Base-by-base conservation (phyloP, 2,888 invertebrate species). In the Leuctra nigra region DNA sequence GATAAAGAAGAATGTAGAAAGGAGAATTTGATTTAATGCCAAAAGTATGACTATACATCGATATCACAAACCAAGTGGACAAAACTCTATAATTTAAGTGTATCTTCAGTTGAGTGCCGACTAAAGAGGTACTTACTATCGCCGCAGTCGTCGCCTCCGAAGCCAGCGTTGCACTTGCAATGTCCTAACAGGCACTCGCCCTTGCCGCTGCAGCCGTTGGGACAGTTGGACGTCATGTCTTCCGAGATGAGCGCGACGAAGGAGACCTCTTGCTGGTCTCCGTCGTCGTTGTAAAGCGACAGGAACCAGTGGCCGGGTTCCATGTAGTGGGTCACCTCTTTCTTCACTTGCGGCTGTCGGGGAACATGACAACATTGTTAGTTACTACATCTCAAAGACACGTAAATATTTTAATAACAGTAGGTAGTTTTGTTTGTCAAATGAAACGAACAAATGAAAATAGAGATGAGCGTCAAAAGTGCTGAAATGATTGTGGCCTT, bases 251-350 rank as follows among this genome's bases (percentile, higher is more conserved):
- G 81, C 2, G 91, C 91, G 60, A 88, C 83, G 69, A 92, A 89
- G 20, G 87, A 83, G 55, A 92, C 82, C 73, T 91, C 91, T 70
- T 91, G 91, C 11, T 88, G 84, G 72, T 92, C 91, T 25, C 91
- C 91, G 67, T 92, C 91, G 71, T 98, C 98, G 72, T 98, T 98
- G 76, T 96, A 94, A 9, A 98, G 74, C 14, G 93, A 93, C 50
- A 98, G 77, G 72, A 94, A 96, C 96, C 97, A 98, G 66, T 92
- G 89, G 4, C 98, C 98, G 68, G 91, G 89, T 68, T 95, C 93
- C 86, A 98, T 86, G 72, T 92, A 95, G 69, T 95, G 90, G 2
- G 92, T 91, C 55, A 95, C 87, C 75, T 93, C 93, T 71, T 91
- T 91, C 70, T 90, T 90, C 62, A 92, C 87, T 23, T 87, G 87